Evolutionary conservation across 2,797 vertebrate species (phyloP).

Genomic region (Clarias fuscus): DNA sequence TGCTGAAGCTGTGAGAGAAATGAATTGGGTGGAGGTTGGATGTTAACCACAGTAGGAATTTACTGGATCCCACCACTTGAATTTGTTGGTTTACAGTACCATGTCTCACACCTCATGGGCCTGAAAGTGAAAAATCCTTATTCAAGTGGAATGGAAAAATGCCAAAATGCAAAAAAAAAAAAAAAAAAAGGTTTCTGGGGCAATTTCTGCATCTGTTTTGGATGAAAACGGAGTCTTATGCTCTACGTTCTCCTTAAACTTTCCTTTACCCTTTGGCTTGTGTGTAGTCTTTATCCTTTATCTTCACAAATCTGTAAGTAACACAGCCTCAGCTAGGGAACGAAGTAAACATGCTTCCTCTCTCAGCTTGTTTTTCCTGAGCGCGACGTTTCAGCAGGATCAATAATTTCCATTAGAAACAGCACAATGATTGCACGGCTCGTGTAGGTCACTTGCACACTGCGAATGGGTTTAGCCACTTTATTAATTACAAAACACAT

Average conservation of each 20-base stretch:
- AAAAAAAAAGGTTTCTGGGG: background rate
- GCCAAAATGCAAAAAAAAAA: background rate
- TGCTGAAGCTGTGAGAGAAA: background rate
- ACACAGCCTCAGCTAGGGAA: slow-evolving; percentile 34
- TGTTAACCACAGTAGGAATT: background rate
- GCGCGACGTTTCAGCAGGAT: slow-evolving; percentile 67
- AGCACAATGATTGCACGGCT: slow-evolving; percentile 62
- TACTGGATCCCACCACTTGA: background rate
- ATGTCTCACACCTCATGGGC: background rate
- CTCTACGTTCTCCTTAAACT: slow-evolving; percentile 29
- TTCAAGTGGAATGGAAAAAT: background rate
- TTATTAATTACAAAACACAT: slow-evolving; percentile 71
- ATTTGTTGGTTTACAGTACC: background rate
- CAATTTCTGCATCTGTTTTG: background rate
- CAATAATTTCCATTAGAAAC: slow-evolving; percentile 78
- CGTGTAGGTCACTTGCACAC: slow-evolving; percentile 62
- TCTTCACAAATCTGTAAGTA: slow-evolving; percentile 39
- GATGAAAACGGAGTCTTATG: background rate
- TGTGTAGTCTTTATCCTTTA: slow-evolving; percentile 30
- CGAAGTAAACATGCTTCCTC: slow-evolving; percentile 38
- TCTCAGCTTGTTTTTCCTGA: slow-evolving; percentile 46
- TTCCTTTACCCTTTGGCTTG: slow-evolving; percentile 11
- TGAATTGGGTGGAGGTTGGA: background rate
- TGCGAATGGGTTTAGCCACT: slow-evolving; percentile 62
- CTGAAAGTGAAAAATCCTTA: background rate